Percentiles rank a stretch among this genome's conserved stretches.
Evolutionary conservation across 2,797 vertebrate species (phyloP).

Genomic region (Hoplostethus mediterraneus): DNA sequence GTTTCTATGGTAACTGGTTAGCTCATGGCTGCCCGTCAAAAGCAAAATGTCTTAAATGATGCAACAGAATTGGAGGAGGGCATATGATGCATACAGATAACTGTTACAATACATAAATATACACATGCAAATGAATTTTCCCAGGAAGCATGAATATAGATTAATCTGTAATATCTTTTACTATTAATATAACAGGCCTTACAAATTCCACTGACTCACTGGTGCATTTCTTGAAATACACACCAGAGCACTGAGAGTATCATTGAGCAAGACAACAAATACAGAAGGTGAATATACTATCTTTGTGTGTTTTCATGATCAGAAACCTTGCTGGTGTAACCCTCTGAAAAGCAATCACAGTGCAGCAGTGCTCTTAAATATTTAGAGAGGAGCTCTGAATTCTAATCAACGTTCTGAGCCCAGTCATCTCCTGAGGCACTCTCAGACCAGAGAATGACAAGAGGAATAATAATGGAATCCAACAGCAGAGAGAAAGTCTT

Average conservation of each 20-base stretch:
- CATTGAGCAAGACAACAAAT: conserved; percentile 6
- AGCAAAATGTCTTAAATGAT: conserved; percentile 72
- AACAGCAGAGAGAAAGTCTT: conserved; percentile 22
- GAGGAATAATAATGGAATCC: conserved; percentile 53
- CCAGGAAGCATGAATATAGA: neutral
- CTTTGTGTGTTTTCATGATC: conserved; percentile 12
- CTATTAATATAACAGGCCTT: neutral
- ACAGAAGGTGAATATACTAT: conserved; percentile 1
- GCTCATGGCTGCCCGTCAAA: conserved; percentile 75
- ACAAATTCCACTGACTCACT: neutral
- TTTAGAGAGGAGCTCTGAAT: conserved; percentile 58
- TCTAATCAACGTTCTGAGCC: conserved; percentile 49
- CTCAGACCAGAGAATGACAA: conserved; percentile 36
- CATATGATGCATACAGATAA: conserved; percentile 31
- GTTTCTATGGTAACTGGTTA: conserved; percentile 80
- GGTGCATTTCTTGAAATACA: neutral
- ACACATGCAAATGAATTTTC: conserved; percentile 14
- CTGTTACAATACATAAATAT: neutral
- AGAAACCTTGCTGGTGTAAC: conserved; percentile 13
- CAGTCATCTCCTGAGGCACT: conserved; percentile 30
- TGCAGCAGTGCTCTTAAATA: conserved; percentile 46
- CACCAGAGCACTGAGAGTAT: neutral
- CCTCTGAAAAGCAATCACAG: conserved; percentile 13
- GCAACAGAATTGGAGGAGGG: conserved; percentile 57
- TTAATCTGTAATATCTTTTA: conserved; percentile 11